Evolutionary conservation across 2,113 vertebrate species (phyloP), one percentile per base, ranked within the genome.

Genomic region (Benthochromis sp.): DNA sequence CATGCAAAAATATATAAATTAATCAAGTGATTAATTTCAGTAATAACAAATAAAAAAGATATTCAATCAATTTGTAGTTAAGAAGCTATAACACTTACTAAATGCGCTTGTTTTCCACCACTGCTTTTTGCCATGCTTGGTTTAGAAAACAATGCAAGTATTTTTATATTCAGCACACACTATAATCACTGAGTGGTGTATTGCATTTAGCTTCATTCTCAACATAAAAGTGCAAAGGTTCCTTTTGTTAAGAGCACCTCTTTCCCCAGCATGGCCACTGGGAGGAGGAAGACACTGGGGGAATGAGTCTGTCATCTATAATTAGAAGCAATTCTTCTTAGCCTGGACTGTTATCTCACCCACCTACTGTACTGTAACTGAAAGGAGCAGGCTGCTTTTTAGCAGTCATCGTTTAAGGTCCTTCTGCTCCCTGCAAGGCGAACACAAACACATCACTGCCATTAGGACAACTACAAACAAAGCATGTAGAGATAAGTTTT

Each of bases 281-380:
- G 92, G 88, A 91, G 93, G 88, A 93, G 90, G 84, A 87, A 82
- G 90, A 88, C 40, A 1, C 86, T 50, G 76, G 81, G 83, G 88
- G 89, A 87, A 87, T 71, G 82, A 92, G 31, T 80, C 47, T 88
- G 50, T 88, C 92, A 84, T 92, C 92, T 95, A 90, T 94, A 92
- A 94, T 93, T 93, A 95, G 93, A 93, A 92, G 84, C 82, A 71
- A 82, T 89, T 90, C 86, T 90, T 84, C 86, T 88, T 38, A 81
- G 86, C 87, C 27, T 43, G 66, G 81, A 84, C 87, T 86, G 57
- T 90, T 91, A 90, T 89, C 83, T 91, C 71, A 50, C 27, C 50
- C 83, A 84, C 86, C 61, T 53, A 82, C 92, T n/a, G 84, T 81
- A 87, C 71, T 87, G 85, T 5, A 54, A 88, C 53, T 36, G 63